phyloP scores from a whole-genome alignment of 2,113 vertebrate species.

The Macheiramphus alcinus region DNA sequence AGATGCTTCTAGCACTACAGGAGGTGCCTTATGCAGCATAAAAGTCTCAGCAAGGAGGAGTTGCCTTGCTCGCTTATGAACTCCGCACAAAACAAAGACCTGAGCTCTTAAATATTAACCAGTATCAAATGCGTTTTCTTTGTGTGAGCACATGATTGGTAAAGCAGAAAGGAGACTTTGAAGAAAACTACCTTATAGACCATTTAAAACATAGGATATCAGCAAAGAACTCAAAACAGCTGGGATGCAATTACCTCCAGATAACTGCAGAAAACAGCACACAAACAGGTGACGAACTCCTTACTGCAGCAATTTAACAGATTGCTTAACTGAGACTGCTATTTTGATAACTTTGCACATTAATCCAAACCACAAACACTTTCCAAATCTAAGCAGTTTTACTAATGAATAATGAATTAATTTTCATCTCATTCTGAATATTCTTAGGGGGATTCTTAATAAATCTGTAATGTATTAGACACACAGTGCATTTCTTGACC shows the following conservation, averaged over 20 bases:
- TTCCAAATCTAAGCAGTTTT: not conserved
- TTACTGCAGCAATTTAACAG: slow-evolving; percentile 7
- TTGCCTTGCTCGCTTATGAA: not conserved
- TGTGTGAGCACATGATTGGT: not conserved
- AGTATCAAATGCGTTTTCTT: not conserved
- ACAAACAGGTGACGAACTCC: slow-evolving; percentile 28
- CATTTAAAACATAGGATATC: not conserved
- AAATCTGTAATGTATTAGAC: not conserved
- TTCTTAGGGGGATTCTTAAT: not conserved
- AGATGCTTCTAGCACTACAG: not conserved
- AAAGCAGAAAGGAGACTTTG: not conserved
- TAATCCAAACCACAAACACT: not conserved
- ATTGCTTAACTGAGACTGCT: not conserved
- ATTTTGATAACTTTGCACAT: not conserved
- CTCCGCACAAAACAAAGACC: not conserved
- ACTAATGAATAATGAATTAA: slow-evolving; percentile 32
- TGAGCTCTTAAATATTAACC: not conserved
- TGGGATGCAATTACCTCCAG: not conserved
- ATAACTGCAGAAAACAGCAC: slow-evolving; percentile 11
- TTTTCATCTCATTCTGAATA: not conserved
- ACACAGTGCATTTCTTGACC: not conserved
- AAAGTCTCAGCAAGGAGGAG: not conserved
- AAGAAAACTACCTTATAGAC: not conserved
- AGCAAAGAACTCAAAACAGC: slow-evolving; percentile 25
- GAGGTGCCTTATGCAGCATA: not conserved